These are phyloP conservation scores for Otolemur garnettii DNA, from an alignment of 2,113 vertebrate genomes.

Conservation along the genomic window DNA sequence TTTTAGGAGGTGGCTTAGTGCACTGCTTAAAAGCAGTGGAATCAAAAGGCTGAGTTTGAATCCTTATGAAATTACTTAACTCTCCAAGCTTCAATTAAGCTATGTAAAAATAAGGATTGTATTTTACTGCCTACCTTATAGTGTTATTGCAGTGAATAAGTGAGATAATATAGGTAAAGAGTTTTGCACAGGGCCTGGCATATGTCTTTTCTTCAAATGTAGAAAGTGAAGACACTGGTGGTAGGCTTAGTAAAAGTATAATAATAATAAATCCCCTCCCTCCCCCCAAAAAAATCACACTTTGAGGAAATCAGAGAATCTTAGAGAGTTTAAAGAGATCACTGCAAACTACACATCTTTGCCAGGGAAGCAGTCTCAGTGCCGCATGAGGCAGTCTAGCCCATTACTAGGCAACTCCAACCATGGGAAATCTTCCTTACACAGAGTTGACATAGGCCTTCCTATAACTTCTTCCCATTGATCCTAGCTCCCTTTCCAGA, in stretches of 20 bases:
- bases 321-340: background rate
- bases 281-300: background rate
- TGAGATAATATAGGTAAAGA: background rate
- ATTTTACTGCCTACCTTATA: background rate
- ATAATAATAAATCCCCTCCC: background rate
- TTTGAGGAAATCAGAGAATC: background rate
- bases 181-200: background rate
- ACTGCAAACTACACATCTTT: background rate
- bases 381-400: background rate
- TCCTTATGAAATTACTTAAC: conserved; percentile 9
- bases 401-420: background rate
- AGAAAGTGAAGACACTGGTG: background rate
- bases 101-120: background rate
- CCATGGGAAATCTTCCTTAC: background rate
- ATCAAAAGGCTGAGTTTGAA: background rate
- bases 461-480: background rate
- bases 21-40: conserved; percentile 18
- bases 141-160: background rate
- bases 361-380: background rate
- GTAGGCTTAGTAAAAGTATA: background rate
- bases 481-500: background rate
- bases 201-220: conserved; percentile 18
- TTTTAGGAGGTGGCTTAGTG: background rate
- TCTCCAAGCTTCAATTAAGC: conserved; percentile 22
- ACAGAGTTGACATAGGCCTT: background rate